Percentiles rank a stretch among this genome's conserved stretches.
Conservation (phyloP, 2,113 vertebrate genomes). For the Nannobrachium achirus region DNA sequence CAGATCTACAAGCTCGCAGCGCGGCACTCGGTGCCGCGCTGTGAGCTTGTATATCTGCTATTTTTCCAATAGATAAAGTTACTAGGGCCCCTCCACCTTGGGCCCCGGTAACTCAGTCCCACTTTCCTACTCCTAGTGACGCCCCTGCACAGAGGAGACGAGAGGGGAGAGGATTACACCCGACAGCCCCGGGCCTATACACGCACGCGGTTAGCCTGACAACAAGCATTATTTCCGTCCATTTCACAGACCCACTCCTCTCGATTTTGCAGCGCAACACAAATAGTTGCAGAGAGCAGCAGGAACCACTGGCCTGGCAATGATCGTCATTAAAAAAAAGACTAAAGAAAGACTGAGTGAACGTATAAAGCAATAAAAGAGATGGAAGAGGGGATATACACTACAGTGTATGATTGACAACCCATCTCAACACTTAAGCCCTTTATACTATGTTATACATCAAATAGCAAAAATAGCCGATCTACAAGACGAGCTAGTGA, state of each 20-base stretch:
- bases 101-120: no score
- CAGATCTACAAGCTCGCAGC: no score
- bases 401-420: not conserved
- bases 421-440: no score
- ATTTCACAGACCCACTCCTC: not conserved
- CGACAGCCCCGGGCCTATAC: not conserved
- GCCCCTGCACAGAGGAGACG: no score
- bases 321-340: not conserved
- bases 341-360: not conserved
- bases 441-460: no score
- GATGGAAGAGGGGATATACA: not conserved
- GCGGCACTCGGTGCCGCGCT: no score
- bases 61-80: no score
- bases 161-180: not conserved
- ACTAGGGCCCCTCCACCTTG: no score
- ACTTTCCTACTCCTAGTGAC: no score
- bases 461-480: no score
- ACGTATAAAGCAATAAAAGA: not conserved
- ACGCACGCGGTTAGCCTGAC: not conserved
- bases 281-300: not conserved
- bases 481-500: no score
- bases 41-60: no score
- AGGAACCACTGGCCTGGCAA: not conserved
- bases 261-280: not conserved
- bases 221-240: constrained; percentile 5